Percentiles rank a stretch among this genome's conserved stretches.
Evolutionary conservation across 2,888 invertebrate genomes (phyloP).

Genomic region (Hirtodrosophila alboralis): DNA sequence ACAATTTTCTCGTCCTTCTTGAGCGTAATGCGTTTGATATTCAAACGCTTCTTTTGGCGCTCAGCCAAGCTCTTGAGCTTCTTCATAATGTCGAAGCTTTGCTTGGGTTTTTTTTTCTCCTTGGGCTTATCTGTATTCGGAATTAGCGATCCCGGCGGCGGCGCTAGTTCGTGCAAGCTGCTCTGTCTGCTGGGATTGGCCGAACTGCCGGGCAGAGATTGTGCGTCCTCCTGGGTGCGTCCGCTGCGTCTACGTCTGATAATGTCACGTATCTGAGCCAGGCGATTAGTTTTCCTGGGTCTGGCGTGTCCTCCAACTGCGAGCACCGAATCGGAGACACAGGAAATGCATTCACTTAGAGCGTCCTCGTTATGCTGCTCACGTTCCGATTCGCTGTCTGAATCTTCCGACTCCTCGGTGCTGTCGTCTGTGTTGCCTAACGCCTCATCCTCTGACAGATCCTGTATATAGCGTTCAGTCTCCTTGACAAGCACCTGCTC

Average conservation of each 20-base stretch:
- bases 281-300: constrained; percentile 75
- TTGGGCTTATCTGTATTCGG: constrained; percentile 56
- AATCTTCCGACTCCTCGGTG: constrained; percentile 52
- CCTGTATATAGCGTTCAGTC: constrained; percentile 83
- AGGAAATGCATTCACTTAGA: constrained; percentile 83
- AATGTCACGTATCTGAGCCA: constrained; percentile 85
- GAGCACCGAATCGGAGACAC: constrained; percentile 82
- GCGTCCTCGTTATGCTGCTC: constrained; percentile 72
- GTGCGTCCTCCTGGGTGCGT: constrained; percentile 79
- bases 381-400: constrained; percentile 52
- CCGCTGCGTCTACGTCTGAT: constrained; percentile 85
- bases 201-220: constrained; percentile 81
- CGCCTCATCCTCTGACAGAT: constrained; percentile 82
- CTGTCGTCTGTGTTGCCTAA: constrained; percentile 62
- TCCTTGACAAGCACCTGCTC: constrained; percentile 84
- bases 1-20: constrained; percentile 85
- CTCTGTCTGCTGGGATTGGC: constrained; percentile 74
- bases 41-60: constrained; percentile 86
- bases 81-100: constrained; percentile 87
- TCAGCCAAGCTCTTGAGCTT: constrained; percentile 88
- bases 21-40: constrained; percentile 82
- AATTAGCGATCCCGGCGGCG: constrained; percentile 69
- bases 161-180: constrained; percentile 75
- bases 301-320: constrained; percentile 78
- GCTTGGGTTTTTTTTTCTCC: constrained; percentile 59